Evolutionary conservation across 2,888 invertebrate genomes (phyloP), one percentile per base, ranked within the genome.

Genomic region (Caenorhabditis imperialis): DNA sequence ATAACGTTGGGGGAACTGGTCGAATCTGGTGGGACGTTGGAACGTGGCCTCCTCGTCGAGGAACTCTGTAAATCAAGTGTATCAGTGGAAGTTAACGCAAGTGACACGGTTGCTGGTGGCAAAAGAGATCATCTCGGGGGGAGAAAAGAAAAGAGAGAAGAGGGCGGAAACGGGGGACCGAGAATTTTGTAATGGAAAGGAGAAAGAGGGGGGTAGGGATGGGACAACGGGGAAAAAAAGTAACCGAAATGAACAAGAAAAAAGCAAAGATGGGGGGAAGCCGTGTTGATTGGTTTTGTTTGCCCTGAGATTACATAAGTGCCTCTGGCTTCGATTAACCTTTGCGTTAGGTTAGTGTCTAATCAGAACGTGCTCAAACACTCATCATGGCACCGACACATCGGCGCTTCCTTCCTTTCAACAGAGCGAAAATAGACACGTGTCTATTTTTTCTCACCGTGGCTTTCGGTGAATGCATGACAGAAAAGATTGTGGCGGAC

Each of bases 321-420:
- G 72, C 50, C 62, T 65, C 44, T 57, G 51, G 58, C 69, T 60
- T 67, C 50, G 71, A 71, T 73, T 65, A 73, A 73, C 71, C 45
- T 71, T 42, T 27, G 60, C 54, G 70, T 62, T 30, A 58, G 58
- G 30, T 10, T 30, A 30, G 30, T 30, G 30, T 25, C 40, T 70
- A 71, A 71, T 71, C 71, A 71, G 71, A 71, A 71, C 62, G 71
- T 71, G 62, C 71, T 71, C 71, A 71, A 71, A 71, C 71, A 71
- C 71, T 71, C 65, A 57, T 67, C 55, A 67, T 57, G 65, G 50
- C 55, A 57, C 51, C 58, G 54, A 63, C 54, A 55, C 65, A 33
- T 42, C 51, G 44, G 50, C 65, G 65, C 55, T 48, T 38, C 50
- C 18, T 58, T 60, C 22, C 10, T 45, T 42, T 10, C 25, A n/a